Conservation (phyloP, 2,113 vertebrate genomes). For the Onychostruthus taczanowskii region DNA sequence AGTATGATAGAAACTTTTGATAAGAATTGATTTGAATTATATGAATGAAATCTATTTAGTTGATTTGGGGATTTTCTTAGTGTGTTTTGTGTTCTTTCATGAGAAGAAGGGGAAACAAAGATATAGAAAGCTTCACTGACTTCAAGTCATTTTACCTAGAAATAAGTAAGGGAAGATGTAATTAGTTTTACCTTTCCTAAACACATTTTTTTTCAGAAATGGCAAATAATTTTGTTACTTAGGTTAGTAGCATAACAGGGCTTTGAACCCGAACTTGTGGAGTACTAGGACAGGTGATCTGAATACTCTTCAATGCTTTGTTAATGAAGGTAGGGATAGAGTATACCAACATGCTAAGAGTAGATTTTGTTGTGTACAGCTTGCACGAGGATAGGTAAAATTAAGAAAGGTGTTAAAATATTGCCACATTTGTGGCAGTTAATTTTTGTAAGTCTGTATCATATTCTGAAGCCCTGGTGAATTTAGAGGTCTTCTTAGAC, state of each 20-base stretch:
- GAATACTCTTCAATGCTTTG: neutral
- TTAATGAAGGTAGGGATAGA: neutral
- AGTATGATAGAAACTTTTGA: neutral
- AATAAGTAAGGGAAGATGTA: neutral
- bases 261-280: neutral
- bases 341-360: neutral
- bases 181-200: neutral
- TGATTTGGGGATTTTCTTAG: neutral
- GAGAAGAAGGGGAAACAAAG: neutral
- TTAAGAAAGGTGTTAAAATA: neutral
- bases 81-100: neutral
- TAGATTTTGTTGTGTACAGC: neutral
- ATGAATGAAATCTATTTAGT: neutral
- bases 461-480: neutral
- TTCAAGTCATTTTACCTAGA: neutral
- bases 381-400: neutral
- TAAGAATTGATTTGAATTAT: neutral
- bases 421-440: rapidly evolving
- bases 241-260: neutral
- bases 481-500: neutral
- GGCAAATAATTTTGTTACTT: neutral
- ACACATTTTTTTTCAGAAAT: neutral
- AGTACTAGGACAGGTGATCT: neutral
- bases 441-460: rapidly evolving
- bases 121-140: rapidly evolving